Evolutionary conservation across 2,113 vertebrate genomes (phyloP).

Genomic region (Coturnix japonica): DNA sequence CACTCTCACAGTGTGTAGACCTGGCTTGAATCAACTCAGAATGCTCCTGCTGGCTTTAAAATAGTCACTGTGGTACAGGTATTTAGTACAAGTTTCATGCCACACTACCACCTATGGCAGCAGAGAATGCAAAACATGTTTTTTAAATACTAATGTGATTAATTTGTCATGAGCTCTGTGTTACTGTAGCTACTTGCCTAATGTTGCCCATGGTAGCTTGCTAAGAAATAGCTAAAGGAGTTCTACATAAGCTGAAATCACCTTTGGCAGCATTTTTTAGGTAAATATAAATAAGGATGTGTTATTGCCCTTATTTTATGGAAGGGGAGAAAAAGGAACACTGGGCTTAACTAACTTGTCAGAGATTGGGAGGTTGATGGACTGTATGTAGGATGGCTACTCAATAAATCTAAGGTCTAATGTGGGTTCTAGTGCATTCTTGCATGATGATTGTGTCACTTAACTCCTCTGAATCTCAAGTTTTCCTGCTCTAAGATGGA

Average conservation of each 20-base stretch:
- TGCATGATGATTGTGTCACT: constrained; percentile 33
- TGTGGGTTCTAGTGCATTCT: constrained; percentile 6
- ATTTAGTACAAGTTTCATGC: neutral
- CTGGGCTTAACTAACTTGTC: constrained; percentile 1
- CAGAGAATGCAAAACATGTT: neutral
- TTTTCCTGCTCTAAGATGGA: neutral
- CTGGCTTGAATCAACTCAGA: neutral
- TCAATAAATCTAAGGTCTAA: constrained; percentile 29
- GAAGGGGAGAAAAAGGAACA: neutral
- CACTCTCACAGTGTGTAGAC: rapidly evolving
- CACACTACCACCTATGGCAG: neutral
- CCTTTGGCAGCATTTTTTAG: neutral
- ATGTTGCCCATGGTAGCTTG: neutral
- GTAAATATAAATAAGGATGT: neutral
- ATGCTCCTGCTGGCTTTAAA: neutral
- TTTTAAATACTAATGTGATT: neutral
- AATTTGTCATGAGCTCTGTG: neutral
- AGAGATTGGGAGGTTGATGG: neutral
- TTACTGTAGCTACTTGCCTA: neutral
- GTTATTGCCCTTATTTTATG: neutral
- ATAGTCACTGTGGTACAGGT: neutral
- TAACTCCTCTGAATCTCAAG: constrained; percentile 26
- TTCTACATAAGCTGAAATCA: neutral
- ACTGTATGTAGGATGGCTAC: neutral
- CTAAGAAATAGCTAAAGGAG: neutral